Base-by-base conservation (phyloP, 2,888 invertebrate species). In the Rhamphomyia laevipes region DNA sequence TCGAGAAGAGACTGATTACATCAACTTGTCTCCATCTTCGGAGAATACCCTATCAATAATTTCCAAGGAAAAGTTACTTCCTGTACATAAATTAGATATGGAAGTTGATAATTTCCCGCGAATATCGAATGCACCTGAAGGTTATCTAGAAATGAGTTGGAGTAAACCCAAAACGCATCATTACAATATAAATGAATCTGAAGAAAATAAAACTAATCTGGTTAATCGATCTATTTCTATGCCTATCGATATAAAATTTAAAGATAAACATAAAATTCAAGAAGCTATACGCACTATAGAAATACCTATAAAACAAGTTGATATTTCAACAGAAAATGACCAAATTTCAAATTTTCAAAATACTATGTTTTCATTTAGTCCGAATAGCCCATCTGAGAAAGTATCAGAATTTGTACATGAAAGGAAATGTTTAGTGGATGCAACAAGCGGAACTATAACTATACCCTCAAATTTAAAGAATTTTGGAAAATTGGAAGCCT, bases 291-390 rank as follows among this genome's bases (percentile, higher is more conserved):
- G 13, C n/a, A 5, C 35, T 5, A 9, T 27, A 9, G 23, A 27
- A 21, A 21, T 5, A 4, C 21, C 5, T 27, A 7, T 9, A 7
- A 27, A 27, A 27, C 4, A 27, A 7, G 2, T 9, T 2, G 6
- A 7, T 27, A 27, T 27, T 27, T 27, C 23, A 27, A 27, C 9
- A 13, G 40, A 21, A 18, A 37, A 37, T 16, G 37, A 15, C 10
- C 10, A 16, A 11, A 40, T 12, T 40, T 18, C 17, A 16, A 18
- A 18, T 40, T 40, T 17, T 4, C 73, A 73, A 49, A 67, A 78
- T 7, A 79, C 81, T 0, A 77, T 83, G 51, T 84, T 84, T 64
- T 82, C 83, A 2, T 74, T 83, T 58, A 81, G 81, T 55, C 82
- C 82, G 1, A 75, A 77, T 15, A 80, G 81, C 3, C 81, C 82